Evolutionary conservation across 2,113 vertebrate species (phyloP).

Genomic region (Catharus minimus): DNA sequence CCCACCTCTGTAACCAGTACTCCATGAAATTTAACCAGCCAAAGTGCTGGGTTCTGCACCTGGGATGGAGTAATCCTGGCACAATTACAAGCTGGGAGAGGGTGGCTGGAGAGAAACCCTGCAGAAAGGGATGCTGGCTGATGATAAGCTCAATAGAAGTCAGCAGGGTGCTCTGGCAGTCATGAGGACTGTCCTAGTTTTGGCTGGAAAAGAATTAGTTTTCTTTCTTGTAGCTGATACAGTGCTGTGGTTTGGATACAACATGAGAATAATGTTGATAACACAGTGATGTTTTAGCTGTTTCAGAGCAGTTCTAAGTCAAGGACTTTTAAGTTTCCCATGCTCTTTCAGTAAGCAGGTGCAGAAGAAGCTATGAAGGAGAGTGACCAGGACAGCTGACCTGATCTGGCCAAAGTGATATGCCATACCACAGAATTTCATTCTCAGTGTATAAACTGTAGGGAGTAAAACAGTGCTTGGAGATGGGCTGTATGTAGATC

Average conservation of each 20-base stretch:
- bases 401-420: neutral
- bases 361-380: neutral
- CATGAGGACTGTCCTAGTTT: neutral
- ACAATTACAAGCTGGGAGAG: rapidly evolving
- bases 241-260: neutral
- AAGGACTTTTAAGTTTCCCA: neutral
- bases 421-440: neutral
- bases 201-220: neutral
- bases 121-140: neutral
- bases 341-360: neutral
- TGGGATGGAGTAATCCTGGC: neutral
- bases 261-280: neutral
- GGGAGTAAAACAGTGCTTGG: neutral
- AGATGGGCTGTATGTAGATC: neutral
- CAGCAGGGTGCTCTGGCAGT: neutral
- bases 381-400: neutral
- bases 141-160: neutral
- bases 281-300: neutral
- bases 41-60: neutral
- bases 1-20: neutral
- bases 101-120: neutral
- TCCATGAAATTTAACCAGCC: neutral
- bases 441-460: neutral
- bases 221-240: neutral
- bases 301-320: neutral